phyloP scores from a whole-genome alignment of 2,797 vertebrate species.

The Urosaurus nigricauda region DNA sequence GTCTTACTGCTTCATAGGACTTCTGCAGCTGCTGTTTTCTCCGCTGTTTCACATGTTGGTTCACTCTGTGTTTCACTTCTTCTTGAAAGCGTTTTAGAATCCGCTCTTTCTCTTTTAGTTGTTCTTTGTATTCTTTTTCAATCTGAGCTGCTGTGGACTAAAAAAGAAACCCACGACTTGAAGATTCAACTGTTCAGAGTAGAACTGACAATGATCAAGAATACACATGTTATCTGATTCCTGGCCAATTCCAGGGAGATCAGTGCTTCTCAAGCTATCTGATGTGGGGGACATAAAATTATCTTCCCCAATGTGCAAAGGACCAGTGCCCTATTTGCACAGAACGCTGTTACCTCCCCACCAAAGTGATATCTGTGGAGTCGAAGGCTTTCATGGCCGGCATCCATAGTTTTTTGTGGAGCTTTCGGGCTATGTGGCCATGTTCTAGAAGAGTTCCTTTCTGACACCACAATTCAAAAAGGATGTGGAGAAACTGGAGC shows the following conservation, averaged over 20 bases:
- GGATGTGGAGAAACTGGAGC: too few relatives aligned
- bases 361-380: too few relatives aligned
- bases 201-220: background rate
- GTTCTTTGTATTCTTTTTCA: slow-evolving; percentile 84
- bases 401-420: too few relatives aligned
- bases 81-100: slow-evolving; percentile 86
- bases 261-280: too few relatives aligned
- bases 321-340: background rate
- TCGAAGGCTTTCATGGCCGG: too few relatives aligned
- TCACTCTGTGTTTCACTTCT: slow-evolving; percentile 88
- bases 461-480: too few relatives aligned
- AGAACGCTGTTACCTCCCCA: too few relatives aligned
- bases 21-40: slow-evolving; percentile 80
- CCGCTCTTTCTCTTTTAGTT: slow-evolving; percentile 79
- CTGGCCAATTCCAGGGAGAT: background rate
- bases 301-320: too few relatives aligned
- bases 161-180: too few relatives aligned
- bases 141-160: slow-evolving; percentile 82
- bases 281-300: too few relatives aligned
- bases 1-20: slow-evolving; percentile 78
- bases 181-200: background rate
- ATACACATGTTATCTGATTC: background rate
- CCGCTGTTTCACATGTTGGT: slow-evolving; percentile 77
- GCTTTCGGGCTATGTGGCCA: too few relatives aligned
- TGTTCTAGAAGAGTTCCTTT: too few relatives aligned